Base-by-base conservation (phyloP, 2,888 invertebrate genomes). In the Sarcophaga rosellei region DNA sequence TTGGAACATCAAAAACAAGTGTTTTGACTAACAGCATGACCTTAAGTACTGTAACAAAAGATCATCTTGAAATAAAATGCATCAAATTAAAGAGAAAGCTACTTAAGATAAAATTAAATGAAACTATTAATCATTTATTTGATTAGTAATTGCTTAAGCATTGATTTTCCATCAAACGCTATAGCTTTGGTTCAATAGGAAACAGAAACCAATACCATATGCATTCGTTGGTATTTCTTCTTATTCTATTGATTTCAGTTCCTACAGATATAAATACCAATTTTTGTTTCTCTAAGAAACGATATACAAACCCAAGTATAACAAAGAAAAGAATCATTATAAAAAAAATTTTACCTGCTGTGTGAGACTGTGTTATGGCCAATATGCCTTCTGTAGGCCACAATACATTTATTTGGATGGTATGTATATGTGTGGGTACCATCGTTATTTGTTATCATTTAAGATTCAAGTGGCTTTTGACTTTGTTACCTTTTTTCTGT, bases 101-200 rank as follows among this genome's bases (percentile, higher is more conserved):
- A 69, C 72, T 65, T 76, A 66, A 59, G 63, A 10, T 45, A 65
- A 81, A 62, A 53, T 61, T 62, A 21, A 53, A 6, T 15, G 59
- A 47, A 80, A 81, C 81, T 68, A 81, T 81, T 81, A 74, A 80
- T 81, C 68, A 74, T 68, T 66, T 73, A 68, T 61, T 74, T 81
- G 68, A 81, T 74, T 69, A 62, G 81, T 81, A 74, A 68, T 81
- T 74, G 61, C 53, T 62, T 47, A 62, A 68, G 17, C 44, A 62
- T 45, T 62, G 20, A 20, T 17, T 20, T 35, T 20, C 6, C 20
- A 35, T 35, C 10, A 35, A 35, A 35, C 35, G 8, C 35, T 10
- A 35, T 35, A 35, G 8, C 10, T 2, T 8, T 35, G 35, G 35
- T 35, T 35, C 35, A 35, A 35, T 35, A 35, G 35, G 35, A 35